Evolutionary conservation across 2,888 invertebrate genomes (phyloP), one percentile per base, ranked within the genome.

Genomic region (Drosophila ustulata): DNA sequence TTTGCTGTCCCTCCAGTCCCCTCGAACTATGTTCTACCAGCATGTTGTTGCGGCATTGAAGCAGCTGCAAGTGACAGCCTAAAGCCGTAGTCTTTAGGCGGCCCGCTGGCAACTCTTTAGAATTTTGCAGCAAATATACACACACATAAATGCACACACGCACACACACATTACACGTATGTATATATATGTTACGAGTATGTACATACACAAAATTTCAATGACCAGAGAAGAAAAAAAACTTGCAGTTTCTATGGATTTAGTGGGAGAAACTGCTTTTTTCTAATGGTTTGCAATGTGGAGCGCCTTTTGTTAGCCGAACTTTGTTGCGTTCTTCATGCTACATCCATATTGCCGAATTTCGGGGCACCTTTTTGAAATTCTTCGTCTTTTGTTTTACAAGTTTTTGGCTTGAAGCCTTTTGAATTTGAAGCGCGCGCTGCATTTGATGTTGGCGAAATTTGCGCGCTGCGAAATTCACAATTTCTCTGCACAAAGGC

Each of bases 381-480:
- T 81, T 86, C 81, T 69, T 66, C 51, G 57, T 61, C 71, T 67
- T 73, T 84, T 87, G 78, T 78, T 71, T 83, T 82, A 73, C 82
- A 71, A 67, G 66, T 66, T 71, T 73, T 70, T 72, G 45, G 47
- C 62, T 78, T 82, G 81, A 85, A 85, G 85, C 79, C 82, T 71
- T 78, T 79, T 74, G 80, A 75, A 78, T 74, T 68, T 71, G 62
- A 62, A 71, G 65, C 85, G 77, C 69, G 75, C 74, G 70, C 71
- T 88, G 88, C 85, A 85, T 85, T 85, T 85, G 74, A 82, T 83
- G 83, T 82, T 81, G 69, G 67, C 66, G 53, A 84, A 84, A 81
- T 78, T 77, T 80, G 80, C 71, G 80, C 79, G 69, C 37, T 11
- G 62, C 74, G 68, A 82, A 82, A 71, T 82, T 80, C 68, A 59